Evolutionary conservation across 2,888 invertebrate species (phyloP).

Genomic region (Folsomia manolachei): DNA sequence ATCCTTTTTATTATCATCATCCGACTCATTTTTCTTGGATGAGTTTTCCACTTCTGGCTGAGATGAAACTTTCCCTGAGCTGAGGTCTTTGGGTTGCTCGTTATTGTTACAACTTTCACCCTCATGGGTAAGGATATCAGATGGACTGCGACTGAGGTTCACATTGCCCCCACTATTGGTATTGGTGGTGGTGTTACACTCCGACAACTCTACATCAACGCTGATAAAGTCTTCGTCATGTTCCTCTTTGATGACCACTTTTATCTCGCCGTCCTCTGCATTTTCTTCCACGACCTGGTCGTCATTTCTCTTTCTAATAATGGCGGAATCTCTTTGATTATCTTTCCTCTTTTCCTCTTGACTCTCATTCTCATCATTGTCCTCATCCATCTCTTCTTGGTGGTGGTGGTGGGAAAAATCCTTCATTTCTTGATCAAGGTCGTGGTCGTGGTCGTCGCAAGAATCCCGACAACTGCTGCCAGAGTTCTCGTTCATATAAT

Average conservation of each 20-base stretch:
- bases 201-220: constrained; percentile 40
- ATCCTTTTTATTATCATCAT: constrained; percentile 9
- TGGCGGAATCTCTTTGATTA: constrained; percentile 27
- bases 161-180: constrained; percentile 20
- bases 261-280: constrained; percentile 15
- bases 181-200: too few relatives aligned
- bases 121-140: not conserved
- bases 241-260: constrained; percentile 33
- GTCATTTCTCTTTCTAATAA: constrained; percentile 37
- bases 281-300: constrained; percentile 38
- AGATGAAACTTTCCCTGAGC: constrained; percentile 42
- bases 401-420: too few relatives aligned
- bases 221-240: constrained; percentile 44
- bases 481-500: constrained; percentile 36
- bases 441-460: constrained; percentile 22
- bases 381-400: constrained; percentile 41
- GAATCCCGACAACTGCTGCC: constrained; percentile 28
- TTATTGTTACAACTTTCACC: constrained; percentile 43
- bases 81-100: constrained; percentile 48
- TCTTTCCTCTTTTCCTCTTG: constrained; percentile 1
- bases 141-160: constrained; percentile 24
- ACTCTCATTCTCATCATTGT: constrained; percentile 22
- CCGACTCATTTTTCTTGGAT: constrained; percentile 22
- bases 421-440: constrained; percentile 32
- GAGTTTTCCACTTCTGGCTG: constrained; percentile 31